Evolutionary conservation across 1,140 invertebrate genomes (phyloP), one percentile per base, ranked within the genome.

Genomic region (Drosophila sucinea): DNA sequence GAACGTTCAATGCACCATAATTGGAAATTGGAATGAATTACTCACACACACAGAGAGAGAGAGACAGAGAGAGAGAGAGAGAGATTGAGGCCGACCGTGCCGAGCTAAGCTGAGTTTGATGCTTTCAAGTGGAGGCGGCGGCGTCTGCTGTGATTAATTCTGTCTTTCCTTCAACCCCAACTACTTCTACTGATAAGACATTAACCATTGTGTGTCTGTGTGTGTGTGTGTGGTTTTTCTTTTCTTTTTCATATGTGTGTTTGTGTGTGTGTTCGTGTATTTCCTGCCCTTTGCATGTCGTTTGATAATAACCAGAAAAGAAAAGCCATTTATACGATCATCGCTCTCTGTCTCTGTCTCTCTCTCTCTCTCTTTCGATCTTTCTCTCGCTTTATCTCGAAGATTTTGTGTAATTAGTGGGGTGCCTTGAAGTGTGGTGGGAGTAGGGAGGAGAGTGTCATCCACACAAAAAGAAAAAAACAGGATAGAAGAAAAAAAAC

Each of bases 261-360:
- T 2, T 51, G 35, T 44, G 4, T 55, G 23, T 29, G 6, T 55
- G 6, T 41, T 3, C 11, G 3, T 76, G 75, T 70, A 73, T 82
- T 87, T 89, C 84, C 83, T 87, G 83, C 76, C 79, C 79, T 82
- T 51, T 79, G 83, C 83, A 77, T 86, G 83, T 82, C 63, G 67
- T 63, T 76, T 73, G 84, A 87, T 87, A 86, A 86, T 85, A 67
- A 70, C 23, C 44, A 51, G 44, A 10, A 47, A 47, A 47, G 44
- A 51, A 51, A 51, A 51, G 44, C 44, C 44, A 51, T 51, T 51
- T 51, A 51, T 25, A 27, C 23, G 23, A 51, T 51, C 44, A 27
- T 17, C 44, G 44, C 44, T 25, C 33, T 35, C 23, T 51, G 7
- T 27, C 25, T 8, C 17, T 11, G 8, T 35, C 35, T 25, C 44